These are phyloP conservation scores for Diarsia mendica DNA, from an alignment of 2,888 invertebrate species.

Conservation along the genomic window DNA sequence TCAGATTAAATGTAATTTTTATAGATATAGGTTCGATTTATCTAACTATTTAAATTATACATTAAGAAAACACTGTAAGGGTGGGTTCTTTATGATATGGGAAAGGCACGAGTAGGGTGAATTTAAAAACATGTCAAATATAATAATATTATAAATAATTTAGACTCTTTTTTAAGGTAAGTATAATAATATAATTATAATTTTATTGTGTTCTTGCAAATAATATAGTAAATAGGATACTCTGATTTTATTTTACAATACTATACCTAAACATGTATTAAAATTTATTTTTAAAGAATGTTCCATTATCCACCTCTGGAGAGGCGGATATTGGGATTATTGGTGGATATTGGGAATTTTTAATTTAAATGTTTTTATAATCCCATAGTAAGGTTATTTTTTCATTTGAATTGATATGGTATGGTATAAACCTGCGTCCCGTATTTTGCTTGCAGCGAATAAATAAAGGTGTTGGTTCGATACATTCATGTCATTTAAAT, in stretches of 20 bases:
- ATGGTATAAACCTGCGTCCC: not conserved
- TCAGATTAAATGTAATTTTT: not conserved
- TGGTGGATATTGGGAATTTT: not conserved
- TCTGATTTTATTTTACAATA: constrained; percentile 12
- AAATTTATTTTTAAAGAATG: not conserved
- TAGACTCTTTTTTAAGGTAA: not conserved
- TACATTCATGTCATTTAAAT: not conserved
- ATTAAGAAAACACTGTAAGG: constrained; percentile 5
- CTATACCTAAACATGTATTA: not conserved
- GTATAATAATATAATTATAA: not conserved
- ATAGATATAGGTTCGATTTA: constrained; percentile 1
- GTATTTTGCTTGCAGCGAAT: not conserved
- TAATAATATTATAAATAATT: not conserved
- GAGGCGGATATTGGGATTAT: not conserved
- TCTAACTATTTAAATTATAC: constrained; percentile 2
- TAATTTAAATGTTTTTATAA: not conserved
- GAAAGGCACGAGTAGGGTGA: constrained; percentile 65
- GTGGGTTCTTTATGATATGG: constrained; percentile 50
- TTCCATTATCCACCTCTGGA: not conserved
- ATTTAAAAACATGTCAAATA: constrained; percentile 22
- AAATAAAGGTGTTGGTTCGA: not conserved
- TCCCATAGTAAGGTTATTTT: not conserved
- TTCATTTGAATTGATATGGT: constrained; percentile 18
- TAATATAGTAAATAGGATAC: constrained; percentile 22
- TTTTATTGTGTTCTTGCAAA: constrained; percentile 6